A percentile compares a stretch with the other conserved stretches of the same genome.
Evolutionary conservation across 2,797 vertebrate species (phyloP).

Genomic region (Karalla daura): DNA sequence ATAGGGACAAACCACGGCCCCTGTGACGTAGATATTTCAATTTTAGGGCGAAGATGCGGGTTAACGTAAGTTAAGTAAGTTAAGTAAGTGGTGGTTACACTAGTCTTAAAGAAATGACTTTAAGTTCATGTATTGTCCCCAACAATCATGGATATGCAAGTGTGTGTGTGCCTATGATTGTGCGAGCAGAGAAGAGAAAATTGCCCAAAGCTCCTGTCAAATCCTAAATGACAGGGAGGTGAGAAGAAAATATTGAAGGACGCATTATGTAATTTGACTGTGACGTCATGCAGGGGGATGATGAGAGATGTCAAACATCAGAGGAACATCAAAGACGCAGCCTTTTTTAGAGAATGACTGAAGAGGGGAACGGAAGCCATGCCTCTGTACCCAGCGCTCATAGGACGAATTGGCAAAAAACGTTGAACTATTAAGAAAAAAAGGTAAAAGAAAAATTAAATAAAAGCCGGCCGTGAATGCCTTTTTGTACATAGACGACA

Average conservation of each 20-base stretch:
- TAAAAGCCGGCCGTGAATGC: slow-evolving; percentile 27
- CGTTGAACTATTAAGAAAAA: slow-evolving; percentile 18
- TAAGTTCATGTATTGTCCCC: too few species aligned
- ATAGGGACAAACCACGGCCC: too few species aligned
- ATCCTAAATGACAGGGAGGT: slow-evolving; percentile 63
- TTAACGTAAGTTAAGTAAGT: too few species aligned
- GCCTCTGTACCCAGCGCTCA: slow-evolving; percentile 37
- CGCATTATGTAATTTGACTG: slow-evolving; percentile 54
- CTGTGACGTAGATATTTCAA: too few species aligned
- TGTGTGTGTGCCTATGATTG: too few species aligned
- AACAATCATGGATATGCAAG: not conserved
- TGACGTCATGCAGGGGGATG: slow-evolving; percentile 51
- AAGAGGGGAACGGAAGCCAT: slow-evolving; percentile 40
- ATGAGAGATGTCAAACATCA: slow-evolving; percentile 47
- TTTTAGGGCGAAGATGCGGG: too few species aligned
- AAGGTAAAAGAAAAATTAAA: slow-evolving; percentile 1
- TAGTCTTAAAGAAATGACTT: too few species aligned
- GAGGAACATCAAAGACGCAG: slow-evolving; percentile 35
- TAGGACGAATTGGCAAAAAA: slow-evolving; percentile 47
- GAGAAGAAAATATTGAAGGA: slow-evolving; percentile 61
- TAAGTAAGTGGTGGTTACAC: too few species aligned
- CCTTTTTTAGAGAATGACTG: slow-evolving; percentile 27
- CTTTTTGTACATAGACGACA: slow-evolving; percentile 29
- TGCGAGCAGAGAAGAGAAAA: slow-evolving; percentile 35
- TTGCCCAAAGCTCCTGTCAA: slow-evolving; percentile 65